Conservation (phyloP, 2,888 invertebrate genomes). For the Halictus quadricinctus region DNA sequence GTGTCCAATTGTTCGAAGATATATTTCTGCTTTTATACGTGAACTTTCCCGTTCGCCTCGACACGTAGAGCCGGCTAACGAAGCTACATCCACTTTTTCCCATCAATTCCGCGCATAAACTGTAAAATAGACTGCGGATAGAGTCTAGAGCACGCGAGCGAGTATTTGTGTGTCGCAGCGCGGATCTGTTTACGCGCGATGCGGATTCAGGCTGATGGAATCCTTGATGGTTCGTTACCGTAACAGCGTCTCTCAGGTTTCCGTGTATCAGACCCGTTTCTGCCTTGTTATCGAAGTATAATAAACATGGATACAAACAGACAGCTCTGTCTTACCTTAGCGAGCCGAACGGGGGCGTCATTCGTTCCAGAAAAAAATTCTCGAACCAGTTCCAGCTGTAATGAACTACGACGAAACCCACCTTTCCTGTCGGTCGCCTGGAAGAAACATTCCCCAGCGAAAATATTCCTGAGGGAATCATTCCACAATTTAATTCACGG, state of each 20-base stretch:
- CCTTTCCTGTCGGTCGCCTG: neutral
- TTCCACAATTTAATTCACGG: neutral
- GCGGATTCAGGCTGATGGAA: constrained; percentile 43
- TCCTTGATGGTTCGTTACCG: constrained; percentile 65
- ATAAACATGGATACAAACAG: constrained; percentile 54
- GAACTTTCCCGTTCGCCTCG: neutral
- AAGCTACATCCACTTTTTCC: neutral
- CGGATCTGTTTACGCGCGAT: constrained; percentile 38
- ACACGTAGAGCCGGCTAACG: neutral
- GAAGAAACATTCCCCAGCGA: neutral
- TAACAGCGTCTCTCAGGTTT: constrained; percentile 35
- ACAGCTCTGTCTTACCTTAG: neutral
- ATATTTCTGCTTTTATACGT: neutral
- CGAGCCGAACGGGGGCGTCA: neutral
- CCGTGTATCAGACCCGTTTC: constrained; percentile 11
- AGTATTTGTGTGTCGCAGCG: constrained; percentile 17
- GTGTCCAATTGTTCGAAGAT: neutral
- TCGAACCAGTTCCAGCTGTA: neutral
- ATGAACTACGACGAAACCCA: neutral
- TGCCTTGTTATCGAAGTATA: constrained; percentile 64
- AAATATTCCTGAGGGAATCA: neutral
- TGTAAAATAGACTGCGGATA: constrained; percentile 26
- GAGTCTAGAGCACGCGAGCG: neutral
- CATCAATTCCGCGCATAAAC: constrained; percentile 4
- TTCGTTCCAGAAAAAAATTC: constrained; percentile 5